phyloP scores from a whole-genome alignment of 2,888 invertebrate genomes.

The Meganola albula region DNA sequence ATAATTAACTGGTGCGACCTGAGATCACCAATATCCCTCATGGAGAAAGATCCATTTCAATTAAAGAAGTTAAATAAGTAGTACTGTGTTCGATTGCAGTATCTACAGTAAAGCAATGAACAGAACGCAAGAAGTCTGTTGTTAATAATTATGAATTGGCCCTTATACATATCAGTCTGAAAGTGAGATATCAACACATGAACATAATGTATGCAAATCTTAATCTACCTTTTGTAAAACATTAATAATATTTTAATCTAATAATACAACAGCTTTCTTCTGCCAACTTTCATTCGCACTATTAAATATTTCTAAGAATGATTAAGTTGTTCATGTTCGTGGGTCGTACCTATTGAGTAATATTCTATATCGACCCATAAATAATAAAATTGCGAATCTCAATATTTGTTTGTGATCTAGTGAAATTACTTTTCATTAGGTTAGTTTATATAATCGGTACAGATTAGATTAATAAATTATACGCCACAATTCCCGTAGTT shows the following conservation, averaged over 20 bases:
- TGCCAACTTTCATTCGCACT: conserved; percentile 42
- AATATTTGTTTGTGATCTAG: conserved; percentile 29
- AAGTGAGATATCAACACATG: conserved; percentile 18
- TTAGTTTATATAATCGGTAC: conserved; percentile 30
- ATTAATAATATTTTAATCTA: conserved; percentile 39
- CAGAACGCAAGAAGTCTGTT: no score
- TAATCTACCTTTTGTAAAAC: conserved; percentile 38
- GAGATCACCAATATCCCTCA: no score
- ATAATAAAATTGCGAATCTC: conserved; percentile 29
- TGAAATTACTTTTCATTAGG: conserved; percentile 31
- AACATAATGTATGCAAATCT: conserved; percentile 43
- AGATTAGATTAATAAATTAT: conserved; percentile 27
- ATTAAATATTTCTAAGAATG: conserved; percentile 35
- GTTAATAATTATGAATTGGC: conserved; percentile 10
- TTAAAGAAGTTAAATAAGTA: no score
- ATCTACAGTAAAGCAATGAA: no score
- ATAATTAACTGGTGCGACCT: no score
- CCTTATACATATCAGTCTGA: conserved; percentile 14
- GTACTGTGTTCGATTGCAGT: no score
- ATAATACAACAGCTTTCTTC: conserved; percentile 37
- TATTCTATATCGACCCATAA: conserved; percentile 28
- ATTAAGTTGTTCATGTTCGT: conserved; percentile 28
- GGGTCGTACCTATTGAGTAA: conserved; percentile 28
- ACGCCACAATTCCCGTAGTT: no score
- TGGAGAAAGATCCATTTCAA: no score